Evolutionary conservation across 1,140 invertebrate species (phyloP).

Genomic region (Drosophila ohnishii): DNA sequence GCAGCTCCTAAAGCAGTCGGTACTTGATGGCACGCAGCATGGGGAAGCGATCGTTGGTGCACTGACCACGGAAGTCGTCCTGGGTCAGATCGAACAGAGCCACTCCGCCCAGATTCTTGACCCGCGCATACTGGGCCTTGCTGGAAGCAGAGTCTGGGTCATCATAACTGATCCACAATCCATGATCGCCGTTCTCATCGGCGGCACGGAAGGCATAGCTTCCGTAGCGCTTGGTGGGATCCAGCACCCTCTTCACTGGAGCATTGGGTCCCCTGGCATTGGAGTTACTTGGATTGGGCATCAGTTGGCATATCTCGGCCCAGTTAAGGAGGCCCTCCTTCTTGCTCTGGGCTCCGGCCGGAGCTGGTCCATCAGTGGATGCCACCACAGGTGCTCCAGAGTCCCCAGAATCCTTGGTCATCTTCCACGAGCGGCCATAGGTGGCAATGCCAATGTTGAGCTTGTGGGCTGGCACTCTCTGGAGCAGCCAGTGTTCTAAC

Average conservation of each 20-base stretch:
- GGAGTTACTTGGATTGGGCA: conserved; percentile 87
- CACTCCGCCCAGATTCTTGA: conserved; percentile 90
- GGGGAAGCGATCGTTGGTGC: conserved; percentile 90
- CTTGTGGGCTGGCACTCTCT: conserved; percentile 88
- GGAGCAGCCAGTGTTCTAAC: conserved; percentile 86
- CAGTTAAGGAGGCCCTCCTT: conserved; percentile 90
- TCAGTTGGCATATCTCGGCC: conserved; percentile 90
- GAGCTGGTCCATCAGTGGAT: conserved; percentile 87
- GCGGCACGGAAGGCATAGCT: conserved; percentile 89
- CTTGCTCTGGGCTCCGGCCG: conserved; percentile 86
- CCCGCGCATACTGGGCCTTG: conserved; percentile 90
- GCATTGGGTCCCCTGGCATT: conserved; percentile 85
- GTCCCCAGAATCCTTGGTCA: conserved; percentile 88
- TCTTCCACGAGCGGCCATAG: conserved; percentile 92
- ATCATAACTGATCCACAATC: conserved; percentile 96
- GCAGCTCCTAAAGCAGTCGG: conserved; percentile 84
- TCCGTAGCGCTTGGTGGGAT: conserved; percentile 89
- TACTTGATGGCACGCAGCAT: conserved; percentile 87
- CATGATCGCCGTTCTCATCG: conserved; percentile 87
- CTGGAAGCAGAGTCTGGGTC: conserved; percentile 92
- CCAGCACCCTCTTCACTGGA: conserved; percentile 87
- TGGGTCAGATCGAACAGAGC: conserved; percentile 91
- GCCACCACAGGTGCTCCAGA: conserved; percentile 89
- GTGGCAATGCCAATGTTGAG: conserved; percentile 92
- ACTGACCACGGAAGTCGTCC: conserved; percentile 93